Evolutionary conservation across 2,113 vertebrate genomes (phyloP), one percentile per base, ranked within the genome.

Genomic region (Syrmaticus mikado): DNA sequence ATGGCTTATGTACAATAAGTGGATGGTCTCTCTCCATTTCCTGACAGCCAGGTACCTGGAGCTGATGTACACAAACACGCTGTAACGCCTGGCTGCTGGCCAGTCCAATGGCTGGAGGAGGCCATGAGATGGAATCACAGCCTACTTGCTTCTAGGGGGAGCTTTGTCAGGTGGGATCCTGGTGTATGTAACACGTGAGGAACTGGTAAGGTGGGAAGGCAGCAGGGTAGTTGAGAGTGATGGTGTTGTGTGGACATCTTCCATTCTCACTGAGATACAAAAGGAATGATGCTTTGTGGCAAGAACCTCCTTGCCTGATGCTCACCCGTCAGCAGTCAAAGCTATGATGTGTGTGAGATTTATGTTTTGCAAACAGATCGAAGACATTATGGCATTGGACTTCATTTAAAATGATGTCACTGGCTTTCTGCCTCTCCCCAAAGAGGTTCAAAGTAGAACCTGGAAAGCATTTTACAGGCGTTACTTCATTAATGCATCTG

Each of bases 41-140:
- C 95, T 95, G 92, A 91, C 92, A 95, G 93, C 94, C 94, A 94
- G 95, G 95, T 95, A 93, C 82, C 93, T 48, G 84, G 3, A 55
- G 83, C 85, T 96, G 95, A 91, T 9, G 30, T 89, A 90, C 91
- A 87, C 93, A 92, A 95, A 89, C 87, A 62, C 73, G 80, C 93
- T 64, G 46, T 40, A 86, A 41, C 28, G 45, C 71, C 89, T 92
- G 91, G 93, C 89, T 22, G 41, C 74, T 76, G 0, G 40, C 89
- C 92, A 97, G 70, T 64, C 76, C 61, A 58, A 7, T 0, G 3
- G 2, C 92, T 82, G 77, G 36, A 48, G 3, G 38, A 40, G 87
- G 12, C 71, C 7, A 7, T n/a, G 5, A 53, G 57, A 41, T 25
- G 89, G 91, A 87, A 75, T 16, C 50, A 10, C 81, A 66, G 14